Evolutionary conservation across 2,888 invertebrate species (phyloP).

Genomic region (Diadegma fenestrale): DNA sequence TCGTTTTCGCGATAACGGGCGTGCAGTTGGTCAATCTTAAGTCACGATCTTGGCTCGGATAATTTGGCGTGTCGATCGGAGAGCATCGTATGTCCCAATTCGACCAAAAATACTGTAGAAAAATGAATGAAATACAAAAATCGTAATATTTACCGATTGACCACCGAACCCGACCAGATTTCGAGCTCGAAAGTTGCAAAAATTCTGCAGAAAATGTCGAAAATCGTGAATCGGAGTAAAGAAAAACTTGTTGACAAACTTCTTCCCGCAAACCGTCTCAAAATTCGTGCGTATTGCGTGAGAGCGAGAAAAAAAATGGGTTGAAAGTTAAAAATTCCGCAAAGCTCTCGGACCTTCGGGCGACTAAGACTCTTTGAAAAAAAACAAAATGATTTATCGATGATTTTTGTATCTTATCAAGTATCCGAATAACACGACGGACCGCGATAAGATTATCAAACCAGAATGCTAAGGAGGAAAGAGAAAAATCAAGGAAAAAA

Average conservation of each 20-base stretch:
- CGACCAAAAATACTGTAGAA: not conserved
- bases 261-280: too few relatives aligned
- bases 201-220: not conserved
- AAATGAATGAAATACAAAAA: slow-evolving; percentile 57
- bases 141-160: not conserved
- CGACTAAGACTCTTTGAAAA: slow-evolving; percentile 78
- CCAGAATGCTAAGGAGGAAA: not conserved
- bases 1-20: slow-evolving; percentile 58
- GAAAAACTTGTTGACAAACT: too few relatives aligned
- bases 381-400: slow-evolving; percentile 76
- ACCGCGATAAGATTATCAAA: slow-evolving; percentile 81
- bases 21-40: slow-evolving; percentile 44
- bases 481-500: not conserved
- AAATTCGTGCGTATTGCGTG: not conserved
- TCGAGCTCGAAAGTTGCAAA: not conserved
- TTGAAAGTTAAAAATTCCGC: slow-evolving; percentile 33
- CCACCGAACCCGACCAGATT: not conserved
- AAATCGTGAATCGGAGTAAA: too few relatives aligned
- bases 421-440: slow-evolving; percentile 71
- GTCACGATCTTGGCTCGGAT: slow-evolving; percentile 73
- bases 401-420: slow-evolving; percentile 58
- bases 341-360: not conserved
- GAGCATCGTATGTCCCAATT: slow-evolving; percentile 64
- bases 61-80: slow-evolving; percentile 75
- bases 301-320: not conserved